Evolutionary conservation across 2,797 vertebrate species (phyloP).

Genomic region (Enteromius fasciolatus): DNA sequence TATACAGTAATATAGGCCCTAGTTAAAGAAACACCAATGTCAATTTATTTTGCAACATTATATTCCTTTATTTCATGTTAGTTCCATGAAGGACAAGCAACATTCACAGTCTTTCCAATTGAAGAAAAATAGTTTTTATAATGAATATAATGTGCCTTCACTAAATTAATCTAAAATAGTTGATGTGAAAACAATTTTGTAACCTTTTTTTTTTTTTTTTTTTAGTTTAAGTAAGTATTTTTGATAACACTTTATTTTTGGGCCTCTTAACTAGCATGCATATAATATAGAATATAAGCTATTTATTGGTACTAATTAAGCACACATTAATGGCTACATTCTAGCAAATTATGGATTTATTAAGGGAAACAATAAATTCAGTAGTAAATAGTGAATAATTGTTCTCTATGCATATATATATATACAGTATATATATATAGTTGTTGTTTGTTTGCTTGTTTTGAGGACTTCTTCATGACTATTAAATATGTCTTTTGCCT

Average conservation of each 20-base stretch:
- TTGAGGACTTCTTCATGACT: not conserved
- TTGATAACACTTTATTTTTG: too few species aligned
- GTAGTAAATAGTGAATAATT: too few species aligned
- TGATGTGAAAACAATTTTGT: not conserved
- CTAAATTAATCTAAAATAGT: not conserved
- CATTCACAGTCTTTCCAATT: not conserved
- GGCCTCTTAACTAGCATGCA: too few species aligned
- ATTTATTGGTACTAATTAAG: too few species aligned
- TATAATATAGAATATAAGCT: too few species aligned
- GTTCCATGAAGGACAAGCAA: not conserved
- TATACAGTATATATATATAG: too few species aligned
- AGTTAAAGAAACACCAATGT: not conserved
- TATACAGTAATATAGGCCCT: not conserved
- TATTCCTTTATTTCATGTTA: not conserved
- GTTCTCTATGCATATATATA: too few species aligned
- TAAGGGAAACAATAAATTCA: too few species aligned
- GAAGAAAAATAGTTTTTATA: not conserved
- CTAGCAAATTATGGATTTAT: too few species aligned
- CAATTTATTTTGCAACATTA: not conserved
- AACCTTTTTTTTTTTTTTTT: not conserved
- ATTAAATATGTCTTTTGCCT: not conserved
- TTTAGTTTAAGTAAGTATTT: too few species aligned
- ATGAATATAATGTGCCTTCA: not conserved
- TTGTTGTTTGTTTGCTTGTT: not conserved
- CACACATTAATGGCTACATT: too few species aligned